Percentiles rank a stretch among this genome's conserved stretches.
phyloP scores from a whole-genome alignment of 1,140 invertebrate genomes.

The Colletes gigas region DNA sequence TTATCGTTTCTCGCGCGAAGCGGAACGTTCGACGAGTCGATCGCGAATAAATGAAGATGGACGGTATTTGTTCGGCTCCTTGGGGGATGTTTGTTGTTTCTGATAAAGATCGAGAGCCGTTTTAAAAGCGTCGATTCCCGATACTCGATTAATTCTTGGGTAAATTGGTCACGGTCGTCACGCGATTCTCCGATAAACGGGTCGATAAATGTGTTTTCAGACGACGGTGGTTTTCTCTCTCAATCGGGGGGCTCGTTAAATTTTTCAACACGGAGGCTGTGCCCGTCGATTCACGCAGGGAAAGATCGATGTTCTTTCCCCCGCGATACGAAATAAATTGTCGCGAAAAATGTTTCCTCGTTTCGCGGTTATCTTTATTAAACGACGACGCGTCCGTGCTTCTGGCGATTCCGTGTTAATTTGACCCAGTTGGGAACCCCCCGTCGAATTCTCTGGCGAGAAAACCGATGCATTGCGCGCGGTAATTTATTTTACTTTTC shows the following conservation, averaged over 20 bases:
- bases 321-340: background rate
- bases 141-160: no score
- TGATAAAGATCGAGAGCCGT: background rate
- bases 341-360: background rate
- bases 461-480: background rate
- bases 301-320: background rate
- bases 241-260: background rate
- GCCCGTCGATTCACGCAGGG: background rate
- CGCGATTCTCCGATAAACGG: background rate
- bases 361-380: constrained; percentile 12
- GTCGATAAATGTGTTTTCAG: background rate
- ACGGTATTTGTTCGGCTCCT: background rate
- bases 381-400: background rate
- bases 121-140: background rate
- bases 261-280: background rate
- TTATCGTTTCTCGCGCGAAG: no score
- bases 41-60: background rate
- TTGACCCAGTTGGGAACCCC: background rate
- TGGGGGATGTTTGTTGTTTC: background rate
- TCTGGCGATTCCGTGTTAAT: background rate
- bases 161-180: background rate
- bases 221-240: no score
- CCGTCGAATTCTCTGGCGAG: no score
- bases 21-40: background rate
- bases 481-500: background rate